Evolutionary conservation across 2,797 vertebrate species (phyloP), one percentile per base, ranked within the genome.

Genomic region (Pangasius mekongensis): DNA sequence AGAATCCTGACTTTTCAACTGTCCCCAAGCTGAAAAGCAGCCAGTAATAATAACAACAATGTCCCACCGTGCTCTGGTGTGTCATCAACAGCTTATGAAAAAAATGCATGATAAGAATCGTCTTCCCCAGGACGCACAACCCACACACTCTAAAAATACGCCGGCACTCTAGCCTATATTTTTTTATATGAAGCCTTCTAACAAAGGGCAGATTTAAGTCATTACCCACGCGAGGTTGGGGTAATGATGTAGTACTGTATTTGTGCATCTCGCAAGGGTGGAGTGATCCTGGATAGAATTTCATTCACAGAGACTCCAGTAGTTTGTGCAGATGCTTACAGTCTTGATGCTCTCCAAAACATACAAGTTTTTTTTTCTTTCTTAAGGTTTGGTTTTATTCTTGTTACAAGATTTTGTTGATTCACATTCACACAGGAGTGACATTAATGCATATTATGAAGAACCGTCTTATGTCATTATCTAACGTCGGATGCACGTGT

Each of bases 131-230:
- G 90, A 91, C 86, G 49, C 52, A 54, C 60, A 87, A 62, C 77
- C 84, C 78, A 81, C 77, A 78, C 54, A 18, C 36, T 88, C 89
- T 92, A 92, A 90, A 91, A 92, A 91, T 92, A 92, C 39, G 16
- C 39, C 83, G 69, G 60, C 78, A 62, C 87, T 87, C 30, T 87
- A 77, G 36, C 87, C 89, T 8, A 84, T 71, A 86, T 89, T 74
- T 87, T 24, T 39, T 80, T 78, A 67, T 7, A 47, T 60, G 36
- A 85, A 77, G 58, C 33, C 77, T 85, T 87, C 74, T 85, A 86
- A 87, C 88, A 89, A 90, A 89, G 66, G 64, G 71, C 86, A 77
- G 49, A 83, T 87, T 80, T 88, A 62, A 91, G 74, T 33, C 64
- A 43, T 54, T 66, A 81, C 87, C 90, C 84, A 89, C 84, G n/a